Conservation (phyloP, 2,797 vertebrate species). For the Sorex maritimensis region DNA sequence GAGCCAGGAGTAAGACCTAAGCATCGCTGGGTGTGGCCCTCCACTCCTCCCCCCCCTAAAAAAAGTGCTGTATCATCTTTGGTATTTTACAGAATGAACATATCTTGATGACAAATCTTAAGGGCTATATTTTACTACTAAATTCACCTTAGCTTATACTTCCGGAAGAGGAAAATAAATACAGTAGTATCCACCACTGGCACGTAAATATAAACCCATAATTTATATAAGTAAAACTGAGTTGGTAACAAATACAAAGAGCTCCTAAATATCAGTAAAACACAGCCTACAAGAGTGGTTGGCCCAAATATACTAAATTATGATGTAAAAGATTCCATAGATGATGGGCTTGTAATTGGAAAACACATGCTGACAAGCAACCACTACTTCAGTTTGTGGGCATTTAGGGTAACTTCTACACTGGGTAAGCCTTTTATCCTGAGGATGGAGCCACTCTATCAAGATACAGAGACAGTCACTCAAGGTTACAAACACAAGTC, state of each 20-base stretch:
- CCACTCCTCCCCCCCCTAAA: too few relatives aligned
- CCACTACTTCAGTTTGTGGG: not conserved
- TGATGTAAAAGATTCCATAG: not conserved
- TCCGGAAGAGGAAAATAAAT: slow-evolving; percentile 36
- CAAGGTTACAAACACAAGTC: not conserved
- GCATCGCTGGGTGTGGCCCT: not conserved
- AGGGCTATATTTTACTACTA: slow-evolving; percentile 31
- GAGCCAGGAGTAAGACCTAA: too few relatives aligned
- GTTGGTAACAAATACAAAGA: not conserved
- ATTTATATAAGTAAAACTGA: slow-evolving; percentile 10
- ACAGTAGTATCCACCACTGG: not conserved
- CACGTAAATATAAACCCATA: slow-evolving; percentile 40
- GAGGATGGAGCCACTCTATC: not conserved
- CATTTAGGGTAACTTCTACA: slow-evolving; percentile 3
- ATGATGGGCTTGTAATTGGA: not conserved
- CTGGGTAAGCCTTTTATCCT: not conserved
- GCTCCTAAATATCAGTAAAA: not conserved
- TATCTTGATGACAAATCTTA: slow-evolving; percentile 44
- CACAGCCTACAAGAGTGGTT: not conserved
- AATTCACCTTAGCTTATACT: slow-evolving; percentile 3
- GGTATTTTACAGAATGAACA: slow-evolving; percentile 37
- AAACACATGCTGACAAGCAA: not conserved
- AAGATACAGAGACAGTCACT: not conserved
- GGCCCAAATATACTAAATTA: not conserved
- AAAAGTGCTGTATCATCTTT: not conserved